A percentile compares a stretch with the other conserved stretches of the same genome.
Evolutionary conservation across 2,888 invertebrate species (phyloP).

Genomic region (Ypsolopha sequella): DNA sequence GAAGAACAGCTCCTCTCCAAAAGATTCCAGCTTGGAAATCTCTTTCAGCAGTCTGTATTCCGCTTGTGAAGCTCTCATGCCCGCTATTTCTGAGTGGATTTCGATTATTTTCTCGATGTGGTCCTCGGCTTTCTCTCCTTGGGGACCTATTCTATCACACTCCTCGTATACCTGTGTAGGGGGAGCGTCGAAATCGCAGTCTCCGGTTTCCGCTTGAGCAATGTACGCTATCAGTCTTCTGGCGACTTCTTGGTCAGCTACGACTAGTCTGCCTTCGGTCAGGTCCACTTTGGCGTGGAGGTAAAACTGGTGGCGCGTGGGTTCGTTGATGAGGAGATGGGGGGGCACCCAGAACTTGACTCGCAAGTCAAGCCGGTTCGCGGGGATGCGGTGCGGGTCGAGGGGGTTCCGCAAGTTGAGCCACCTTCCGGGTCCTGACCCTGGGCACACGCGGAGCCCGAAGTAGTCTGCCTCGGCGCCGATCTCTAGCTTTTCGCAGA

Average conservation of each 20-base stretch:
- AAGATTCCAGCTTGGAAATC: constrained; percentile 82
- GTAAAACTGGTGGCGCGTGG: constrained; percentile 89
- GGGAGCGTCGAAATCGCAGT: constrained; percentile 73
- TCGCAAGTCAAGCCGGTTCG: constrained; percentile 76
- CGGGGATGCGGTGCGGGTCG: constrained; percentile 78
- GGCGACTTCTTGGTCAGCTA: constrained; percentile 77
- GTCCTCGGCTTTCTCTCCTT: constrained; percentile 73
- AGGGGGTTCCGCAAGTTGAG: constrained; percentile 87
- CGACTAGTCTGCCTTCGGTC: constrained; percentile 78
- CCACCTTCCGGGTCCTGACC: constrained; percentile 83
- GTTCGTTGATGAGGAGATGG: constrained; percentile 86
- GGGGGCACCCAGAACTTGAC: constrained; percentile 95
- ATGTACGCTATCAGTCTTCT: constrained; percentile 82
- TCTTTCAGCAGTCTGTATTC: constrained; percentile 88
- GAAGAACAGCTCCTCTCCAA: constrained; percentile 87
- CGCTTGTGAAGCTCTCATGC: constrained; percentile 81
- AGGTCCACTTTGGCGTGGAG: constrained; percentile 85
- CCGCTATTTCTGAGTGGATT: constrained; percentile 72
- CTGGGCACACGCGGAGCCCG: constrained; percentile 76
- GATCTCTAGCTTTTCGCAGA: constrained; percentile 85
- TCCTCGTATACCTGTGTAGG: constrained; percentile 74
- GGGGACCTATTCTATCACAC: constrained; percentile 73
- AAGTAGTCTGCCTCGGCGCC: constrained; percentile 91
- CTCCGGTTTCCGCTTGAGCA: constrained; percentile 81
- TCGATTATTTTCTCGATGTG: constrained; percentile 74